Conservation (phyloP, 1,140 invertebrate species). For the Streblospio benedicti region DNA sequence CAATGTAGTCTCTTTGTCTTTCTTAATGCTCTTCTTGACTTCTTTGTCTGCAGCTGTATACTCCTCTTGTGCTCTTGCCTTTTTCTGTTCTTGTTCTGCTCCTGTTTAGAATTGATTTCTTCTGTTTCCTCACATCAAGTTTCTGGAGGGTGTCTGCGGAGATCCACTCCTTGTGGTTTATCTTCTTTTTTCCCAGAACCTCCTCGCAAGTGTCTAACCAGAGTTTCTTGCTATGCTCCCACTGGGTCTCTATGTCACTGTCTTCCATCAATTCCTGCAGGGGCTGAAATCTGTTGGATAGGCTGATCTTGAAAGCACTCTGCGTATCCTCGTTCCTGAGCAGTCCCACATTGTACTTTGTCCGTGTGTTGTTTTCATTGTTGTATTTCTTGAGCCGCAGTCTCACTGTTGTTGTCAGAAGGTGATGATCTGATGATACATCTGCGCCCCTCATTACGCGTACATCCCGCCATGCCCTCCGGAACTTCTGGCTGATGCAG, state of each 20-base stretch:
- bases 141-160: background rate
- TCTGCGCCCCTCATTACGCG: too few species aligned
- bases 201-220: background rate
- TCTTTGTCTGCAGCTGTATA: constrained; percentile 3
- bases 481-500: constrained; percentile 15
- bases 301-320: constrained; percentile 3
- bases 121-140: constrained; percentile 1
- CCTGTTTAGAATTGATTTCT: constrained; percentile 1
- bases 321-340: constrained; percentile 9
- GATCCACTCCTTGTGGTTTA: background rate
- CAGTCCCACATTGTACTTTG: constrained; percentile 8
- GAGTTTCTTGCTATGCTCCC: background rate
- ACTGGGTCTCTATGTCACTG: constrained; percentile 3
- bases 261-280: constrained; percentile 10
- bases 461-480: constrained; percentile 14
- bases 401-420: background rate
- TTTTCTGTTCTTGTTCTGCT: constrained; percentile 8
- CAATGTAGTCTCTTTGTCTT: constrained; percentile 17
- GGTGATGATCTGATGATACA: background rate
- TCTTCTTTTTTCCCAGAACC: constrained; percentile 2
- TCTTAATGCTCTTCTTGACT: constrained; percentile 15
- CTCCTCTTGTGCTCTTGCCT: constrained; percentile 3
- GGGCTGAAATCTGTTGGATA: constrained; percentile 17
- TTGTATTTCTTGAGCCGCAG: background rate
- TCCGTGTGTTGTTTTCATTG: too few species aligned